Base-by-base conservation (phyloP, 2,888 invertebrate species). In the Eristalis pertinax region DNA sequence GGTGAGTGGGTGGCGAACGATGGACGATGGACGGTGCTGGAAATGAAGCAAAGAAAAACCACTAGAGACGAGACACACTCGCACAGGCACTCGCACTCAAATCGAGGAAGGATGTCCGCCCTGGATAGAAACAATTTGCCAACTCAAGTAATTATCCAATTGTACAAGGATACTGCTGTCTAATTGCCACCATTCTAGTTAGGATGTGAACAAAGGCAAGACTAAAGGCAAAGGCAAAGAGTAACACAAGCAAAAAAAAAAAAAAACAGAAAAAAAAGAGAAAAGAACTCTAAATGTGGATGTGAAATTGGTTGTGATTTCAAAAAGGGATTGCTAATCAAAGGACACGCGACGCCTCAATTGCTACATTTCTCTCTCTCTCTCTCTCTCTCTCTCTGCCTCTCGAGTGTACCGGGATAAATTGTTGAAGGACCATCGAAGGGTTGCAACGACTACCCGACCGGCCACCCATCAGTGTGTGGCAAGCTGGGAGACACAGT, bases 131-230 rank as follows among this genome's bases (percentile, higher is more conserved):
- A 74, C 85, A 81, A 86, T 82, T 86, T 82, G 77, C 82, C 63
- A 82, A 82, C 82, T 86, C 82, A 82, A 82, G 85, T 86, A 82
- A 86, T 86, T 86, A 86, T 82, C 85, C 85, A 78, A 86, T 86
- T 86, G 77, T 82, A 82, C 73, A 74, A 86, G 82, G 82, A 78
- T 86, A 86, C 85, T 86, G 58, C 77, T 77, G 73, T 82, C 82
- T 86, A 86, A 86, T 86, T 82, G 85, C 82, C 82, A 78, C 62
- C 72, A 73, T 72, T 63, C 72, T 32, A 70, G 50, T 70, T 67
- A 32, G 26, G n/a, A 72, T 68, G 32, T 65, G 62, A 62, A 60
- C 29, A 63, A 63, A 15, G 60, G 68, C 60, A 68, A 76, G 41
- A 29, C 38, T 2, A 63, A 69, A 41, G 60, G 15, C 62, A 73